phyloP scores from a whole-genome alignment of 2,797 vertebrate species.

The Manis crassicaudata region DNA sequence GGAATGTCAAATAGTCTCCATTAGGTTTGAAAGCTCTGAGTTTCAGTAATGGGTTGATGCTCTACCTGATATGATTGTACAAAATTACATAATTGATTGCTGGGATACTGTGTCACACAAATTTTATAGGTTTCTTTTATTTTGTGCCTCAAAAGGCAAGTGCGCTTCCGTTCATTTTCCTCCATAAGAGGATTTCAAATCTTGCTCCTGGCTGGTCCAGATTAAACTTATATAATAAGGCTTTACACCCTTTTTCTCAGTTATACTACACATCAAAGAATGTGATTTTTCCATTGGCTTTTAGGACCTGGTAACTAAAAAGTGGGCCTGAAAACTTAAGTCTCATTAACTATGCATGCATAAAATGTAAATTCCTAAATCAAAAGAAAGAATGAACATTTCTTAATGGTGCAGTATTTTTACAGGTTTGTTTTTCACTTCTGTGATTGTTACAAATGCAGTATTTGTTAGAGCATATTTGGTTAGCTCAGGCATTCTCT shows the following conservation, averaged over 20 bases:
- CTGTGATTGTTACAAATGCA: background rate
- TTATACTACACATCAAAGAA: conserved; percentile 58
- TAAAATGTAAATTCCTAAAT: background rate
- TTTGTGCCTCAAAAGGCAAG: conserved; percentile 76
- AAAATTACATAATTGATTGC: conserved; percentile 86
- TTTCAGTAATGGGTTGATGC: conserved; percentile 84
- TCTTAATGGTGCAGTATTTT: background rate
- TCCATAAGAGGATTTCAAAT: conserved; percentile 69
- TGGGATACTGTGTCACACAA: conserved; percentile 79
- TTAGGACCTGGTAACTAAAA: conserved; percentile 31
- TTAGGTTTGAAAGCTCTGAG: conserved; percentile 83
- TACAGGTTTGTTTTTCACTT: background rate
- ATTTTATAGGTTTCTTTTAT: conserved; percentile 80
- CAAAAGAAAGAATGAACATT: background rate
- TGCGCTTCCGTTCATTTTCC: conserved; percentile 74
- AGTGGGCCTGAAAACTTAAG: background rate
- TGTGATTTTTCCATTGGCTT: conserved; percentile 42
- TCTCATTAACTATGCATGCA: background rate
- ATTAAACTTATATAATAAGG: conserved; percentile 63
- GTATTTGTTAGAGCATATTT: background rate
- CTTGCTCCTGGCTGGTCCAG: conserved; percentile 54
- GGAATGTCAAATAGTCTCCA: conserved; percentile 85
- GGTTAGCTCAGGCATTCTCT: background rate
- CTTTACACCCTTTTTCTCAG: conserved; percentile 2
- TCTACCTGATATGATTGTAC: conserved; percentile 84